phyloP scores from a whole-genome alignment of 1,140 invertebrate genomes.

The Drosophila prosaltans region DNA sequence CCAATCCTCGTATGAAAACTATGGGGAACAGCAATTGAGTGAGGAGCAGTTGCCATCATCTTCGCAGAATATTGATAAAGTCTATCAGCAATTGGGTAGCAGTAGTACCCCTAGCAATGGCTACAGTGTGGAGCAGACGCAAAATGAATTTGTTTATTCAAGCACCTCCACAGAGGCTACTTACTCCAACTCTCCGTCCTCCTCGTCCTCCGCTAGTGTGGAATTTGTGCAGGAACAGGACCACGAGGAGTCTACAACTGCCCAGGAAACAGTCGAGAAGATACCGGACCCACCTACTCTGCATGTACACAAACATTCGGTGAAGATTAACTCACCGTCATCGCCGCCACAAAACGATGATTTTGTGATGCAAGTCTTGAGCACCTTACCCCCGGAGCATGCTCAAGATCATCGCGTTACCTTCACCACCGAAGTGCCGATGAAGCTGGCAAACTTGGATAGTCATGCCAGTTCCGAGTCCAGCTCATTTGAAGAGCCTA shows the following conservation, averaged over 20 bases:
- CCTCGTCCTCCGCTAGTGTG: constrained; percentile 49
- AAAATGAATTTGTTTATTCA: constrained; percentile 32
- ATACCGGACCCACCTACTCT: constrained; percentile 49
- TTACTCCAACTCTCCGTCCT: constrained; percentile 21
- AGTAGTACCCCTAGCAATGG: constrained; percentile 50
- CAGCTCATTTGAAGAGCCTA: constrained; percentile 67
- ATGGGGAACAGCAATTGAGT: constrained; percentile 47
- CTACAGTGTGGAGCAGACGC: constrained; percentile 38
- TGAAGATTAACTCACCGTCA: constrained; percentile 64
- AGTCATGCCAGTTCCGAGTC: constrained; percentile 69
- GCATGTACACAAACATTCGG: constrained; percentile 73
- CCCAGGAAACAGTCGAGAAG: not conserved
- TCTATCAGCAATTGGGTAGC: constrained; percentile 68
- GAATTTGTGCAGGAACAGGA: constrained; percentile 62
- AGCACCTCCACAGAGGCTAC: constrained; percentile 60
- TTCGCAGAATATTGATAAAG: constrained; percentile 67
- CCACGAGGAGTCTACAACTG: constrained; percentile 7
- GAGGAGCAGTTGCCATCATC: constrained; percentile 43
- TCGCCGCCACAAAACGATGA: constrained; percentile 73
- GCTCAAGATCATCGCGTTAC: constrained; percentile 53
- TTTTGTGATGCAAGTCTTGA: constrained; percentile 72
- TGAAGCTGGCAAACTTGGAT: constrained; percentile 62
- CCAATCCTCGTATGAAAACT: constrained; percentile 59
- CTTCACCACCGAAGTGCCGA: constrained; percentile 77
- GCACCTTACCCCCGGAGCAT: constrained; percentile 66